phyloP scores from a whole-genome alignment of 2,888 invertebrate genomes.

The Fissipunctia ypsillon region DNA sequence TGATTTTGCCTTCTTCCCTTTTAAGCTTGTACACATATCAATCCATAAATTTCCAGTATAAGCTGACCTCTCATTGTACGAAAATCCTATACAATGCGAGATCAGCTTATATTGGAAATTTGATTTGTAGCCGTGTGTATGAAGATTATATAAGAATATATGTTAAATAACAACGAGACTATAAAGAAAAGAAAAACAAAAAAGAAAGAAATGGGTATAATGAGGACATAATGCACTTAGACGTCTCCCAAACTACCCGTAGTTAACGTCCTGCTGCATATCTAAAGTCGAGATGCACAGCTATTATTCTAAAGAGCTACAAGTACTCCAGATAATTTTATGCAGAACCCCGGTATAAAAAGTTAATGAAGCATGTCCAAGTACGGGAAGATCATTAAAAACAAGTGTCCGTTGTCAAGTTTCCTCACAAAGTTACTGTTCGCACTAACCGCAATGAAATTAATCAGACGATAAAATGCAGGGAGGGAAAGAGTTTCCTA shows the following conservation, averaged over 20 bases:
- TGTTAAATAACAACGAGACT: too few relatives aligned
- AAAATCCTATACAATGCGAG: too few relatives aligned
- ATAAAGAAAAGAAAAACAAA: too few relatives aligned
- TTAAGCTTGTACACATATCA: too few relatives aligned
- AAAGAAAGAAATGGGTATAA: not conserved
- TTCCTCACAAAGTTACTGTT: conserved; percentile 59
- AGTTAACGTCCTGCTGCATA: not conserved
- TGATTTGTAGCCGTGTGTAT: too few relatives aligned
- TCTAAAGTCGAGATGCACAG: conserved; percentile 1
- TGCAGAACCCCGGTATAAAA: conserved; percentile 41
- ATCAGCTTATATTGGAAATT: too few relatives aligned
- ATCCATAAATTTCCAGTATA: too few relatives aligned
- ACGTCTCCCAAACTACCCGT: not conserved
- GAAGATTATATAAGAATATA: too few relatives aligned
- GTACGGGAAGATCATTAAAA: conserved; percentile 58
- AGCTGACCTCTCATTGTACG: too few relatives aligned
- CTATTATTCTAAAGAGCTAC: conserved; percentile 11
- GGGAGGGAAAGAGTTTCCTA: conserved; percentile 51
- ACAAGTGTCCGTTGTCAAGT: conserved; percentile 63
- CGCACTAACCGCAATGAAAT: conserved; percentile 63
- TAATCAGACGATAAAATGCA: conserved; percentile 63
- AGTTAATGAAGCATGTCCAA: conserved; percentile 60
- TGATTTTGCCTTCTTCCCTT: too few relatives aligned
- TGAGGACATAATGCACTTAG: not conserved
- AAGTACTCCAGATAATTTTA: conserved; percentile 26